Conservation (phyloP, 2,797 vertebrate species). For the Eospalax fontanierii region DNA sequence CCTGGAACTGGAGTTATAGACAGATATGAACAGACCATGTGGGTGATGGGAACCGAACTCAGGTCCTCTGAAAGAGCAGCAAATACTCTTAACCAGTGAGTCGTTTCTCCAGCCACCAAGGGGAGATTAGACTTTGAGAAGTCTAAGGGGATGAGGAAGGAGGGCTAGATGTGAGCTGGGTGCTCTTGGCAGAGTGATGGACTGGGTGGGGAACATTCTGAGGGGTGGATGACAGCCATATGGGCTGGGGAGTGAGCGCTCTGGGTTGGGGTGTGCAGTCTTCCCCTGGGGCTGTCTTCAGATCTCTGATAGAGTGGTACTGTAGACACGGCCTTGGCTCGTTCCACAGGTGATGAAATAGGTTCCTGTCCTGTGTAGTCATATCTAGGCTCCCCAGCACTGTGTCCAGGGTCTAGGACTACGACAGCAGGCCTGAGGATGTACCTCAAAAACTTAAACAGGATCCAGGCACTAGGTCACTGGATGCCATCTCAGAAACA, state of each 20-base stretch:
- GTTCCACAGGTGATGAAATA: rapidly evolving
- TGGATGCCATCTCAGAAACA: neutral
- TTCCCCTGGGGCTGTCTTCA: rapidly evolving
- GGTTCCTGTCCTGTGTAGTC: rapidly evolving
- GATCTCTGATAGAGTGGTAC: neutral
- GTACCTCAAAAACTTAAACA: neutral
- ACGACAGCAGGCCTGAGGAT: rapidly evolving
- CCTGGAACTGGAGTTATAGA: too few species aligned
- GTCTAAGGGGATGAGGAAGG: neutral
- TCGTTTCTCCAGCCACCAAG: too few species aligned
- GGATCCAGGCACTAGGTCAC: rapidly evolving
- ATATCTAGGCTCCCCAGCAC: rapidly evolving
- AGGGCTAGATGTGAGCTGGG: rapidly evolving
- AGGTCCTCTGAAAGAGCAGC: too few species aligned
- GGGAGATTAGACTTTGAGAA: neutral
- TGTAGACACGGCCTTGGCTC: neutral
- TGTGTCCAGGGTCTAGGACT: rapidly evolving
- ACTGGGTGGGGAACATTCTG: rapidly evolving
- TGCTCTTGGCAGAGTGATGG: rapidly evolving
- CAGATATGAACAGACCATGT: too few species aligned
- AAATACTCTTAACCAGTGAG: too few species aligned
- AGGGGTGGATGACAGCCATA: rapidly evolving
- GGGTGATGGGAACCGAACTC: too few species aligned
- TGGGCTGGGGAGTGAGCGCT: too few species aligned
- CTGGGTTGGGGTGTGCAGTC: rapidly evolving